Conservation (phyloP, 2,797 vertebrate genomes). For the Ammospiza maritima region DNA sequence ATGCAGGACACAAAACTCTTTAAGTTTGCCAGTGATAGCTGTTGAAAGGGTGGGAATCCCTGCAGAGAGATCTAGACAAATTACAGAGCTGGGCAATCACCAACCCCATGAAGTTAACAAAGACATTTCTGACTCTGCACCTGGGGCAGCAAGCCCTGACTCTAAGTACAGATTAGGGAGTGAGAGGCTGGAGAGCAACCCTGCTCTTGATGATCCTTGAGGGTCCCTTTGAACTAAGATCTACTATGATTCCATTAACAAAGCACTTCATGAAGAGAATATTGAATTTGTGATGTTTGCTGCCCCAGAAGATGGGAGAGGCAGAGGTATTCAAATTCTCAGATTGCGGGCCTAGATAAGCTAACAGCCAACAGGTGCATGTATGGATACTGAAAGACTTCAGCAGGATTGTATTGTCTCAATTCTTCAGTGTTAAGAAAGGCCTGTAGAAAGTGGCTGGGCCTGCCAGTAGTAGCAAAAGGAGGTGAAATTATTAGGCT, state of each 20-base stretch:
- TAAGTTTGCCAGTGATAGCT: background rate
- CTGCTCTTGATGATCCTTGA: background rate
- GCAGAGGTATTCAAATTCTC: background rate
- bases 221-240: background rate
- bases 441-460: background rate
- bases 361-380: background rate
- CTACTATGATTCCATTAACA: background rate
- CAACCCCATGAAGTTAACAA: background rate
- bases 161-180: background rate
- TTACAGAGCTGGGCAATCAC: background rate
- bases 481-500: background rate
- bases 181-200: background rate
- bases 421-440: background rate
- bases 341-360: background rate
- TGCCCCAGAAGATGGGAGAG: background rate
- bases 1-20: background rate
- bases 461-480: background rate
- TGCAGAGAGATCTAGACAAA: background rate
- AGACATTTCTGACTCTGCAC: background rate
- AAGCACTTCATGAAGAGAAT: background rate
- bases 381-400: background rate
- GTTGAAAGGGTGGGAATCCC: background rate
- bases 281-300: background rate
- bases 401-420: background rate
- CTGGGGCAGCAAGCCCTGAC: background rate